Conservation (phyloP, 2,113 vertebrate genomes). For the Glareola pratincola region DNA sequence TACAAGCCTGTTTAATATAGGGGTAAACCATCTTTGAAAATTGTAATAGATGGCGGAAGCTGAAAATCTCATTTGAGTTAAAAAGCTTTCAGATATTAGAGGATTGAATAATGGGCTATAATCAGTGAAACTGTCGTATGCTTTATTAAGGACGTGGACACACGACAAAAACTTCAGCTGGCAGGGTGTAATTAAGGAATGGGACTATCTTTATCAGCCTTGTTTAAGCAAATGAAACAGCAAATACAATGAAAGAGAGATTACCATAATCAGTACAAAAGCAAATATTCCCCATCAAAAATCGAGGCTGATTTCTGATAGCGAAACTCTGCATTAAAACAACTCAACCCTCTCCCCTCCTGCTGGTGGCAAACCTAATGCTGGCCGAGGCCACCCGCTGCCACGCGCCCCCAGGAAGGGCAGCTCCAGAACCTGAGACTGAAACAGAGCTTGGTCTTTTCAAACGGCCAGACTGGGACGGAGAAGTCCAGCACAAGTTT, state of each 20-base stretch:
- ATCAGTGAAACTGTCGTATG: not conserved
- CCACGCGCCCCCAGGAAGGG: accelerated
- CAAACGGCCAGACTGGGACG: not conserved
- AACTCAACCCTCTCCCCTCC: not conserved
- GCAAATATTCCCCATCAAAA: not conserved
- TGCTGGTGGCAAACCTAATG: not conserved
- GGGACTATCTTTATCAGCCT: not conserved
- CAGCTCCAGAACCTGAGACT: not conserved
- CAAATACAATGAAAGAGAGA: not conserved
- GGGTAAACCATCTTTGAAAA: not conserved
- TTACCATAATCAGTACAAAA: not conserved
- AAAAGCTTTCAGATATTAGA: not conserved
- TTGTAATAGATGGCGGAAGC: not conserved
- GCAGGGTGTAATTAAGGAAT: not conserved
- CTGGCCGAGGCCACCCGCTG: accelerated
- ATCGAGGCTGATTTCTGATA: not conserved
- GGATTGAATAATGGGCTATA: not conserved
- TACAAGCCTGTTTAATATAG: not conserved
- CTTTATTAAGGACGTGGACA: not conserved
- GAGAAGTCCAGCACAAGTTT: not conserved
- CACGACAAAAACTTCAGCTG: not conserved
- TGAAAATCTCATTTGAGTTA: not conserved
- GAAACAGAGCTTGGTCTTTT: not conserved
- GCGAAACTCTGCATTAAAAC: not conserved
- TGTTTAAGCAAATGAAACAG: not conserved